A percentile compares a stretch with the other conserved stretches of the same genome.
phyloP scores from a whole-genome alignment of 2,797 vertebrate genomes.

The Graptemys geographica region DNA sequence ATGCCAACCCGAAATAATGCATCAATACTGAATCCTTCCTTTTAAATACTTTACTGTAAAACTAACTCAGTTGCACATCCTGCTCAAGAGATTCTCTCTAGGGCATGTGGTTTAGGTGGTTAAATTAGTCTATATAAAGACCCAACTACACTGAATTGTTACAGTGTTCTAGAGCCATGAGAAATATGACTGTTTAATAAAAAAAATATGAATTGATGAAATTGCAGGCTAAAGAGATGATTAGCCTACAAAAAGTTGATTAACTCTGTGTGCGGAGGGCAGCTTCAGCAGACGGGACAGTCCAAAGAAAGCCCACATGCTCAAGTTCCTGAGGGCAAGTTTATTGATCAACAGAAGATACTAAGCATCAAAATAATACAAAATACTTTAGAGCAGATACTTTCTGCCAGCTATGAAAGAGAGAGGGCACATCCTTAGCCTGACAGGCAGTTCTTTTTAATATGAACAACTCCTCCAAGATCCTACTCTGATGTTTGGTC shows the following conservation, averaged over 20 bases:
- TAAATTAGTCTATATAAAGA: conserved; percentile 2
- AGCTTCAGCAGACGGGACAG: not conserved
- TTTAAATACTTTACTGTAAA: not conserved
- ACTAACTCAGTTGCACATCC: not conserved
- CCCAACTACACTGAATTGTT: not conserved
- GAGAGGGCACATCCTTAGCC: not conserved
- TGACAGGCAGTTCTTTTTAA: not conserved
- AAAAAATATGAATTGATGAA: conserved; percentile 7
- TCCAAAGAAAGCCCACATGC: not conserved
- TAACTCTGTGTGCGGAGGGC: not conserved
- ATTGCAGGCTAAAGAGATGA: not conserved
- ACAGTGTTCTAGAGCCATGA: not conserved
- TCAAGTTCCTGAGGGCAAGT: not conserved
- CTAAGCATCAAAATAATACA: not conserved
- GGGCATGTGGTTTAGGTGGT: conserved; percentile 5
- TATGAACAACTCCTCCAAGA: not conserved
- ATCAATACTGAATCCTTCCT: not conserved
- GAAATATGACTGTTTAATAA: not conserved
- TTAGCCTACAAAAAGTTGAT: not conserved
- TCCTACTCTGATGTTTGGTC: not conserved
- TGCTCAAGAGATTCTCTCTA: conserved; percentile 15
- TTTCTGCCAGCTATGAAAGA: conserved; percentile 11
- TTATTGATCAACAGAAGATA: not conserved
- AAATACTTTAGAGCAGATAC: not conserved
- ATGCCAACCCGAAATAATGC: not conserved